Conservation (phyloP, 1,140 invertebrate species). For the Eumaeus atala region DNA sequence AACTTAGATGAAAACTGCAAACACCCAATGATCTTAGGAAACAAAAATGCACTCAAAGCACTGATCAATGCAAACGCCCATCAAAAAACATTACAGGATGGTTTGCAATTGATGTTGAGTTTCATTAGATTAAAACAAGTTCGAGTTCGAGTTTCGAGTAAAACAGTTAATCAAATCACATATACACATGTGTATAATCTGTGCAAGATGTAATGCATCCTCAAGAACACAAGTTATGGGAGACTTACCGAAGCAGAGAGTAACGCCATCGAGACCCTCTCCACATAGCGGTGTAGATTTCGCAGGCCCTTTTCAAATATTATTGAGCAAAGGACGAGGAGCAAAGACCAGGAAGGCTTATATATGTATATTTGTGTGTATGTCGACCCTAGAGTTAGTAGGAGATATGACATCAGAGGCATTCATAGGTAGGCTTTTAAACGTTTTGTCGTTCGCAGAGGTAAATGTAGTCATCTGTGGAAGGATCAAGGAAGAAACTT, state of each 20-base stretch:
- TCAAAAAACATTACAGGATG: constrained; percentile 20
- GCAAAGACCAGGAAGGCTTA: too few species aligned
- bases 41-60: constrained; percentile 15
- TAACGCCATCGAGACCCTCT: constrained; percentile 19
- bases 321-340: too few species aligned
- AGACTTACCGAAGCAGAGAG: constrained; percentile 16
- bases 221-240: constrained; percentile 20
- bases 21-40: constrained; percentile 24
- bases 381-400: constrained; percentile 18
- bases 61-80: constrained; percentile 24
- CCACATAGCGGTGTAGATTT: constrained; percentile 19
- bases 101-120: constrained; percentile 14
- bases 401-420: too few species aligned
- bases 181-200: constrained; percentile 14
- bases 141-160: constrained; percentile 20
- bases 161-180: constrained; percentile 15
- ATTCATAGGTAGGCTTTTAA: not conserved
- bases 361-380: too few species aligned
- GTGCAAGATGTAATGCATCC: constrained; percentile 15
- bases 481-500: constrained; percentile 11
- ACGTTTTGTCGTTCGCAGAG: constrained; percentile 2
- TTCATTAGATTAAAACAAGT: constrained; percentile 12
- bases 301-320: too few species aligned
- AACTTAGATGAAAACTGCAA: constrained; percentile 15
- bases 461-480: constrained; percentile 1